Base-by-base conservation (phyloP, 2,113 vertebrate genomes). In the Taurulus bubalis region DNA sequence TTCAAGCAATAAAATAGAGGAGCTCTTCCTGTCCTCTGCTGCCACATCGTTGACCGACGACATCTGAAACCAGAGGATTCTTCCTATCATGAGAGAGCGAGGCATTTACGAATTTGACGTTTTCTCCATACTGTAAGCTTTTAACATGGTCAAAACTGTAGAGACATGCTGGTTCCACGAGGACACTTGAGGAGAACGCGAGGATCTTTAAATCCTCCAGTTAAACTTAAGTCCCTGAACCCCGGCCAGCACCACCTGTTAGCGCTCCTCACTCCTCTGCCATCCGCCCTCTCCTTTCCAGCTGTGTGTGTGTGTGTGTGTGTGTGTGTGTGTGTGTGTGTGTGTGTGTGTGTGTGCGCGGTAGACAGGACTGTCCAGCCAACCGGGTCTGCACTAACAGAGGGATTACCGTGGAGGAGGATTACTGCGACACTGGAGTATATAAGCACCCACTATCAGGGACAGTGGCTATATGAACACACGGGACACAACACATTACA, bases 161-260 rank as follows among this genome's bases (percentile, higher is more conserved):
- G 56, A 64, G 56, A 32, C 70, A 71, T 38, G 34, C 60, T 67
- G 1, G n/a, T 30, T 58, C 71, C 51, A 28, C 68, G 65, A 85
- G 75, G 86, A 86, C 86, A 79, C 67, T 78, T 15, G 8, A 73
- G 58, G 74, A 75, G 79, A 49, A 60, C 59, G 75, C 6, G 1
- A 82, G 32, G 78, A 87, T 84, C 83, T 62, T 77, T 82, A 40
- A 68, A 42, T 64, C 15, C 77, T 83, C 75, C 71, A 62, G 83
- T 75, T 79, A 80, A 79, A 85, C 65, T 77, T 58, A 71, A 85
- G 76, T 60, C 80, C 69, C 83, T 88, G 87, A 92, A 82, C 38
- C 24, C 1, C 2, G 34, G 87, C 85, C 87, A 87, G 69, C 85
- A 76, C 83, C 93, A 92, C 93, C 92, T 92, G 92, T 89, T 90